phyloP scores from a whole-genome alignment of 2,113 vertebrate genomes.

The Etia nguti region DNA sequence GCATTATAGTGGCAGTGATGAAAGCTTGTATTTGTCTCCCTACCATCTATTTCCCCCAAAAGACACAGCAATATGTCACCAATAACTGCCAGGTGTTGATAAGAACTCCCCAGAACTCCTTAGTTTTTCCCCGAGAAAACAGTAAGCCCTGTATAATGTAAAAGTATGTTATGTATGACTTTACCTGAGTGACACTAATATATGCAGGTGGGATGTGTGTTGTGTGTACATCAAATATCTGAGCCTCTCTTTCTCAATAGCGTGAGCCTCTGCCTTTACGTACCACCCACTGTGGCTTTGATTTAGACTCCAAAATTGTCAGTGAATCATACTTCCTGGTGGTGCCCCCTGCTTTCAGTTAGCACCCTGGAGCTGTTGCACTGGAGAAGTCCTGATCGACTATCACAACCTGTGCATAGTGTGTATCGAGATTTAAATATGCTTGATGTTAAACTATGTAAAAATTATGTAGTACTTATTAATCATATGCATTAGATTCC shows the following conservation, averaged over 20 bases:
- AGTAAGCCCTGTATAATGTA: not conserved
- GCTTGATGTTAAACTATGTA: not conserved
- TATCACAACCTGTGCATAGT: not conserved
- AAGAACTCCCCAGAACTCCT: slow-evolving; percentile 30
- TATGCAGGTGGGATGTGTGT: slow-evolving; percentile 18
- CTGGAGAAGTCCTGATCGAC: slow-evolving; percentile 15
- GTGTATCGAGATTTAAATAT: not conserved
- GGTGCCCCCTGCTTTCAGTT: slow-evolving; percentile 6
- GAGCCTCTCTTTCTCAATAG: not conserved
- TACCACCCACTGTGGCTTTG: slow-evolving; percentile 23
- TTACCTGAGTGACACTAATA: slow-evolving; percentile 17
- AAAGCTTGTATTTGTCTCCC: slow-evolving; percentile 41
- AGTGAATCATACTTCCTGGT: slow-evolving; percentile 50
- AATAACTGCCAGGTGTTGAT: slow-evolving; percentile 34
- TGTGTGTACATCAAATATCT: slow-evolving; percentile 5
- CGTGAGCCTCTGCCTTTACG: slow-evolving; percentile 6
- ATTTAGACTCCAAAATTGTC: slow-evolving; percentile 50
- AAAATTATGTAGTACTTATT: not conserved
- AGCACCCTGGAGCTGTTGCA: not conserved
- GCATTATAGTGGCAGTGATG: slow-evolving; percentile 43
- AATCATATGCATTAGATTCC: not conserved
- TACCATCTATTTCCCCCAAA: slow-evolving; percentile 35
- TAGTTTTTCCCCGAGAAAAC: not conserved
- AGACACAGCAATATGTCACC: slow-evolving; percentile 42
- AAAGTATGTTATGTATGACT: slow-evolving; percentile 1